Conservation (phyloP, 2,888 invertebrate species). For the Protophormia terraenovae region DNA sequence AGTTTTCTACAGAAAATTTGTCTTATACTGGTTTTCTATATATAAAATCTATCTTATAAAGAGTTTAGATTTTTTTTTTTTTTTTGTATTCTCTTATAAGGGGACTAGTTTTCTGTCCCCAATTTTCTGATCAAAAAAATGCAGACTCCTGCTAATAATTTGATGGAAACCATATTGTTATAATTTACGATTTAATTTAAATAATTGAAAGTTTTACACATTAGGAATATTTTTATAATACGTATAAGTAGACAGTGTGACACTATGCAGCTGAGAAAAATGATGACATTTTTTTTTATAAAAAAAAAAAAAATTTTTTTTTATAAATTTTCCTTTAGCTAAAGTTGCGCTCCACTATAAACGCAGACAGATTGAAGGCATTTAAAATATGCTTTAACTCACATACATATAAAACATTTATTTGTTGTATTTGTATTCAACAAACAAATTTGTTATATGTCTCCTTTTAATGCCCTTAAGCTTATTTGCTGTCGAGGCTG, state of each 20-base stretch:
- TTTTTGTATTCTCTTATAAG: too few relatives aligned
- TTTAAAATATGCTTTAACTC: slow-evolving; percentile 57
- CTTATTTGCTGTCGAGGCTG: slow-evolving; percentile 59
- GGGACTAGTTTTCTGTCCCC: too few relatives aligned
- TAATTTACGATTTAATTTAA: slow-evolving; percentile 73
- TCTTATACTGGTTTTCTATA: too few relatives aligned
- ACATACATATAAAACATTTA: slow-evolving; percentile 2
- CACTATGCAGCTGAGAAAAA: slow-evolving; percentile 22
- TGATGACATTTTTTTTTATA: slow-evolving; percentile 17
- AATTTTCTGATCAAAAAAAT: too few relatives aligned
- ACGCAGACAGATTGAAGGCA: slow-evolving; percentile 50
- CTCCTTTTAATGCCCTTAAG: slow-evolving; percentile 67
- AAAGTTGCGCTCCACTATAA: neutral
- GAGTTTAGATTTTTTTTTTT: too few relatives aligned
- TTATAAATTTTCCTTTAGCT: neutral
- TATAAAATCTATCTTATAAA: too few relatives aligned
- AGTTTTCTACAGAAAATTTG: neutral
- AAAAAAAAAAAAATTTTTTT: neutral
- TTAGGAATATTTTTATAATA: slow-evolving; percentile 12
- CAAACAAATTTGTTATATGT: slow-evolving; percentile 65
- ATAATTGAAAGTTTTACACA: slow-evolving; percentile 78
- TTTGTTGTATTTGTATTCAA: slow-evolving; percentile 45
- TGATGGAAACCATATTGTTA: slow-evolving; percentile 1
- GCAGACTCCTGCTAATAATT: neutral
- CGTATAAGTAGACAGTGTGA: neutral